phyloP scores from a whole-genome alignment of 2,113 vertebrate species.

The Apeltes quadracus region DNA sequence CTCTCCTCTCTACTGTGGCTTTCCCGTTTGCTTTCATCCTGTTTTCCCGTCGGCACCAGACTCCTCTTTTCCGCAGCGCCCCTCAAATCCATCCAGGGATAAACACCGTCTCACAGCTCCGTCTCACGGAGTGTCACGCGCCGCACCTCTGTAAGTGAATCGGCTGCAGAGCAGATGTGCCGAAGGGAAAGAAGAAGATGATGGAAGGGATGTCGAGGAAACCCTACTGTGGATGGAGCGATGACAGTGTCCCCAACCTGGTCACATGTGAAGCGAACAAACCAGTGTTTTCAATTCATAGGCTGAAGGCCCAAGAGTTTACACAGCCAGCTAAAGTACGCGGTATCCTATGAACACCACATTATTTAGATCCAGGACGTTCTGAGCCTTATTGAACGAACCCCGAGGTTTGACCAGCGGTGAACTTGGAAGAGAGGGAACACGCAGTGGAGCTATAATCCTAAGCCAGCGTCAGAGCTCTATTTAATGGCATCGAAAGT shows the following conservation, averaged over 20 bases:
- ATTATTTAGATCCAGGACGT: background rate
- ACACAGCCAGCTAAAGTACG: background rate
- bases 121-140: slow-evolving; percentile 53
- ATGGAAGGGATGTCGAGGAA: slow-evolving; percentile 24
- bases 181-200: slow-evolving; percentile 47
- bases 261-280: background rate
- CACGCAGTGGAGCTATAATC: too few species aligned
- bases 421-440: too few species aligned
- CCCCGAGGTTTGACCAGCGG: background rate
- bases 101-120: slow-evolving; percentile 52
- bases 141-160: slow-evolving; percentile 57
- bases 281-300: background rate
- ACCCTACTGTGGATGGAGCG: slow-evolving; percentile 5
- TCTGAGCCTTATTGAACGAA: background rate
- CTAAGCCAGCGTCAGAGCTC: background rate
- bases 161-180: slow-evolving; percentile 46
- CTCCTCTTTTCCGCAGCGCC: slow-evolving; percentile 39
- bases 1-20: slow-evolving; percentile 43
- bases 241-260: background rate
- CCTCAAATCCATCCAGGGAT: slow-evolving; percentile 52
- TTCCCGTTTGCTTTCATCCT: slow-evolving; percentile 55
- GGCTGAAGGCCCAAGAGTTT: too few species aligned
- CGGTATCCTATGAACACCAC: background rate
- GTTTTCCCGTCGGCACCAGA: slow-evolving; percentile 34
- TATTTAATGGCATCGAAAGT: background rate